phyloP scores from a whole-genome alignment of 2,888 invertebrate genomes.

The Pherbina coryleti region DNA sequence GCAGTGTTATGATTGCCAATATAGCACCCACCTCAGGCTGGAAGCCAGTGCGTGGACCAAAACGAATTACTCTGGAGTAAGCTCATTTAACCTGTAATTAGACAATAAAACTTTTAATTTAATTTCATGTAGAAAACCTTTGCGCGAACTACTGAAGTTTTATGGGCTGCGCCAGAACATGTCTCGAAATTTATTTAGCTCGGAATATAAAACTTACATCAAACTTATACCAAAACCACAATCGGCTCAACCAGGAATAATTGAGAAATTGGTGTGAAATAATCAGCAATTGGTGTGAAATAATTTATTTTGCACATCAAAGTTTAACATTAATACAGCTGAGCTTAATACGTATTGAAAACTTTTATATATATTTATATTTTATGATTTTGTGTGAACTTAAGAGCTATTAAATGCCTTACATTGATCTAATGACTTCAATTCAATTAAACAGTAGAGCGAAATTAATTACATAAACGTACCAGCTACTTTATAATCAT shows the following conservation, averaged over 20 bases:
- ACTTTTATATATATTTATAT: background rate
- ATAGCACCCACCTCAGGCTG: conserved; percentile 77
- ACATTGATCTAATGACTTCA: background rate
- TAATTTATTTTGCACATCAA: conserved; percentile 31
- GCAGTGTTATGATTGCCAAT: conserved; percentile 81
- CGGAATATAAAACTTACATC: conserved; percentile 53
- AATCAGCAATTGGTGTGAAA: background rate
- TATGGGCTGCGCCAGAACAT: conserved; percentile 42
- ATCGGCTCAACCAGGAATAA: background rate
- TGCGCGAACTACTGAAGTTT: background rate
- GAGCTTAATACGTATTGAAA: background rate
- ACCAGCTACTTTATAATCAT: background rate
- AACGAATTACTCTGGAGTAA: conserved; percentile 48
- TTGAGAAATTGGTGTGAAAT: background rate
- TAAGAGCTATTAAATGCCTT: conserved; percentile 18
- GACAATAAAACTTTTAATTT: too few species aligned
- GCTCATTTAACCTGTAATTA: conserved; percentile 19
- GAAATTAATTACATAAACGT: background rate
- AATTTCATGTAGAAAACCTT: conserved; percentile 41
- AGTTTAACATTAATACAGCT: conserved; percentile 31
- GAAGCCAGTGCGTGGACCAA: conserved; percentile 78
- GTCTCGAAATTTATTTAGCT: conserved; percentile 51
- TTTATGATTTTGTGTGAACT: background rate
- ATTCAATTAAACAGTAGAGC: background rate
- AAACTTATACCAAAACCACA: conserved; percentile 45